Evolutionary conservation across 2,113 vertebrate species (phyloP).

Genomic region (Siniperca knerii): DNA sequence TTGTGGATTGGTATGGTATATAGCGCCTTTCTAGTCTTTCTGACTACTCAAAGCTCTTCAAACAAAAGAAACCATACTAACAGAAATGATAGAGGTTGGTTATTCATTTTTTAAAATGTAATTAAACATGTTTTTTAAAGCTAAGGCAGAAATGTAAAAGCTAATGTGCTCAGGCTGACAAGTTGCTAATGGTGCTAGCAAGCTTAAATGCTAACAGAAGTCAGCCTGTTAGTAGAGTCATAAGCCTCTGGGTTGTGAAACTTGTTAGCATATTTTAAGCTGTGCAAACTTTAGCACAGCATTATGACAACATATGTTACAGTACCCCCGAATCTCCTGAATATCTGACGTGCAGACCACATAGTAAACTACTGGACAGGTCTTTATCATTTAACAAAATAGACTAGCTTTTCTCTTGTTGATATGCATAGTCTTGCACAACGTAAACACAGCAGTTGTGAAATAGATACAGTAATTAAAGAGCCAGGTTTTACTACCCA

Average conservation of each 20-base stretch:
- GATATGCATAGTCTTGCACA: neutral
- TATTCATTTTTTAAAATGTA: no score
- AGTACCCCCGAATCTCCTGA: neutral
- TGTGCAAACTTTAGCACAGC: neutral
- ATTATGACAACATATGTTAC: neutral
- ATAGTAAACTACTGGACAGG: neutral
- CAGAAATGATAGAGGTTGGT: no score
- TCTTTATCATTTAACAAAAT: neutral
- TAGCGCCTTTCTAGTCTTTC: no score
- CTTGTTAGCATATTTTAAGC: neutral
- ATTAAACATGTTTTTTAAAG: neutral
- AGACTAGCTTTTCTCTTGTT: neutral
- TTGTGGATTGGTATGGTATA: no score
- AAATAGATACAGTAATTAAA: constrained; percentile 37
- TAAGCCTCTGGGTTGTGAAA: neutral
- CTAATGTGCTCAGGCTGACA: no score
- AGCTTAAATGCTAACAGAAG: neutral
- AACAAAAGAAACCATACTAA: no score
- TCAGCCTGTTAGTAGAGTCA: neutral
- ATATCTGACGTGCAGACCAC: neutral
- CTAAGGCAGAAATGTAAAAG: neutral
- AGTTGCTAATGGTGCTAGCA: neutral
- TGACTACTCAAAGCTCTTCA: no score
- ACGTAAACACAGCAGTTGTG: constrained; percentile 23
- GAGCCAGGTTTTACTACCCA: constrained; percentile 43